Evolutionary conservation across 2,888 invertebrate species (phyloP), one percentile per base, ranked within the genome.

Genomic region (Agapetus fuscipes): DNA sequence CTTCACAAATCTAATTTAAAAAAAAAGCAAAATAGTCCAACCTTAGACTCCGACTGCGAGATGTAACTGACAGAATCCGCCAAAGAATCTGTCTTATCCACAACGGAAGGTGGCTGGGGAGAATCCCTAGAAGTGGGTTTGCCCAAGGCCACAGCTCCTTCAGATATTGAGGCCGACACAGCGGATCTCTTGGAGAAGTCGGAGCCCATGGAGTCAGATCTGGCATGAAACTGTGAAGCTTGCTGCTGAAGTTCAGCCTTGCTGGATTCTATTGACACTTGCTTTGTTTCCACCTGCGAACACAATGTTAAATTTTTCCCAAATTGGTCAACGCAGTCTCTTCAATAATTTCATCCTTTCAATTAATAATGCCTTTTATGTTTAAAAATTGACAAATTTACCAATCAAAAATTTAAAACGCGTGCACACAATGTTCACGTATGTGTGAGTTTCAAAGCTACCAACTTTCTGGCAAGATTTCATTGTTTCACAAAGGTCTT

Each of bases 31-130:
- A 20, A 6, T 20, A 20, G 9, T 4, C 20, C 46, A 55, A 67
- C 69, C 61, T 67, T 70, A 11, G 70, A 70, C 53, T 70, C 70
- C 36, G 69, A 67, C 53, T 69, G 68, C 3, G 70, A 69, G 24
- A 68, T 53, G 51, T 64, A 67, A 52, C 69, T 69, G 43, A 63
- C 68, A 49, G 69, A 54, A 41, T 70, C 70, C 43, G 61, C 64
- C 11, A 66, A 54, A 3, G 69, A 70, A 52, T 70, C 70, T 3
- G 62, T 56, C 51, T 65, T 67, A 37, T 67, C 69, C 44, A 58
- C 57, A n/a, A 52, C 58, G 7, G 40, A 37, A 10, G 57, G 60
- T 10, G 26, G 41, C 11, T 29, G n/a, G 3, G 42, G 38, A 10
- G 42, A 42, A 14, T 40, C 40, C 30, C 35, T 30, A 5, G 40